Evolutionary conservation across 2,797 vertebrate species (phyloP), one percentile per base, ranked within the genome.

Genomic region (Cyprinella venusta): DNA sequence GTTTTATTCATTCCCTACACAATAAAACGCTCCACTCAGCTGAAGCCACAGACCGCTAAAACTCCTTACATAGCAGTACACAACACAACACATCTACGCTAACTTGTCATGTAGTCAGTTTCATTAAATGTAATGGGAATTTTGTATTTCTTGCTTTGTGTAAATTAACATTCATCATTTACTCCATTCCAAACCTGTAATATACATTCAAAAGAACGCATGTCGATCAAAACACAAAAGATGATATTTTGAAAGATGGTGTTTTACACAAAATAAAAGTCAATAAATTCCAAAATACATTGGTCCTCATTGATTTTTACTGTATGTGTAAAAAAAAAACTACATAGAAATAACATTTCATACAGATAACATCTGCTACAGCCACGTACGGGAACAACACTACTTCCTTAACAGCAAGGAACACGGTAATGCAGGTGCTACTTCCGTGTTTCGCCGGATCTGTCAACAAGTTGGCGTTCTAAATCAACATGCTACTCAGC

Each of bases 1-100:
- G 36, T 76, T 69, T 83, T 76, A 59, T 77, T 83, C 74, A 83
- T 67, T 76, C 64, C 45, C 52, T 12, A 75, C 70, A 56, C 50
- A 83, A 68, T 83, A 68, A 59, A 83, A 76, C 0, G 1, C 64
- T 76, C 8, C n/a, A 68, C 16, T 77, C 64, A 78, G 75, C 64
- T 26, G 26, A 70, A 78, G 64, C 38, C 36, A 63, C 75, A 9
- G 38, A 61, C 75, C 9, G n/a, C n/a, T 40, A 56, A 75, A 82
- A 76, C 8, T 18, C 42, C 19, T 50, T 45, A 15, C 24, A 24
- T 38, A n/a, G 72, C n/a, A 8, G 21, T 26, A 26, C 54, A 76
- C 54, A 18, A 26, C 8, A n/a, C n/a, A n/a, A n/a, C n/a, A 2
- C 36, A 59, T 36, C 33, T 65, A 65, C 18, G 6, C 16, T 65